Conservation (phyloP, 2,888 invertebrate genomes). For the Neoscelio sp. region DNA sequence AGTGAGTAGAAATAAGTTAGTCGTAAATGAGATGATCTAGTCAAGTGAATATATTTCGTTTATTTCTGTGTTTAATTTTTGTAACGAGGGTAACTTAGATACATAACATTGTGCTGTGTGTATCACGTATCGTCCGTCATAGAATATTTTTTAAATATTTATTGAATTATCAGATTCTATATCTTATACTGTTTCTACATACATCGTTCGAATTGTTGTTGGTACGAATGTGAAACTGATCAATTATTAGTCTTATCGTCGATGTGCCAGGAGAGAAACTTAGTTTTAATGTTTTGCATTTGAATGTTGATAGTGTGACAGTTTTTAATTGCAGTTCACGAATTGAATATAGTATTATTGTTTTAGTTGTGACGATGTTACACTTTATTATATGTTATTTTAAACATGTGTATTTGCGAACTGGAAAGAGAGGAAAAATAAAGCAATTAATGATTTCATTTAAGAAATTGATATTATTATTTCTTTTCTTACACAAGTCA, state of each 20-base stretch:
- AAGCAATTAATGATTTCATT: constrained; percentile 56
- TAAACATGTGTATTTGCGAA: constrained; percentile 41
- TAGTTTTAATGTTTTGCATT: constrained; percentile 59
- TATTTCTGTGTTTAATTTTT: constrained; percentile 46
- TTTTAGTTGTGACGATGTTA: constrained; percentile 56
- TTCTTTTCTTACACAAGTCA: constrained; percentile 18
- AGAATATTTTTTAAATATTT: constrained; percentile 68
- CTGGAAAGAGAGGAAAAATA: constrained; percentile 49
- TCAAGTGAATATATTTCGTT: constrained; percentile 76
- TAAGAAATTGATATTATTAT: constrained; percentile 36
- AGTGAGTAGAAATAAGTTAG: constrained; percentile 76
- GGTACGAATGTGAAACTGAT: constrained; percentile 59
- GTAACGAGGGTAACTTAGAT: constrained; percentile 47
- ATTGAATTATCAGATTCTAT: constrained; percentile 66
- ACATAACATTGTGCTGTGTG: constrained; percentile 54
- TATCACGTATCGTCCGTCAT: constrained; percentile 62
- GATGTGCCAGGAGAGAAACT: constrained; percentile 50
- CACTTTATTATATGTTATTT: constrained; percentile 38
- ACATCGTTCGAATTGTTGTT: constrained; percentile 60
- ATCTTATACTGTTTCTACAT: constrained; percentile 69
- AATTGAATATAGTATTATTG: constrained; percentile 49
- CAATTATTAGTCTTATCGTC: constrained; percentile 62
- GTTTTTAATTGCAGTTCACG: constrained; percentile 30
- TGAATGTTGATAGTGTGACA: constrained; percentile 50
- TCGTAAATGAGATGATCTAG: constrained; percentile 80